A percentile compares a stretch with the other conserved stretches of the same genome.
These are phyloP conservation scores for Actinostola sp. DNA, from an alignment of 92 coral and sea anemone genomes.

Conservation along the genomic window DNA sequence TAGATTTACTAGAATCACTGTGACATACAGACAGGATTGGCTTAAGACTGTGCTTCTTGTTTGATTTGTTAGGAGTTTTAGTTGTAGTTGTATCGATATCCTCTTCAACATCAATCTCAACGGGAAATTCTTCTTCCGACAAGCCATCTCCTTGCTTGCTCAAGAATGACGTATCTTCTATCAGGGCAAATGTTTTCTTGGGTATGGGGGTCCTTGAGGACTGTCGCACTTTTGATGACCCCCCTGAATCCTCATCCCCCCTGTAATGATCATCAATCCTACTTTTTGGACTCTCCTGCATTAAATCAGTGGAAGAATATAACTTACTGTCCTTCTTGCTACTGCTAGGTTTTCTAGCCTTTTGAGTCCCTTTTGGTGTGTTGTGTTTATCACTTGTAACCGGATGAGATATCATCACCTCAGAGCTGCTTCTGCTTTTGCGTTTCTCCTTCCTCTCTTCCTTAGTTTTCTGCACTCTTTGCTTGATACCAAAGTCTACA, in stretches of 20 bases:
- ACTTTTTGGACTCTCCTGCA: not conserved
- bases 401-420: no score
- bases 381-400: not conserved
- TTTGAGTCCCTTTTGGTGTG: not conserved
- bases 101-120: not conserved
- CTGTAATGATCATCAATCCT: not conserved
- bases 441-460: not conserved
- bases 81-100: conserved; percentile 8
- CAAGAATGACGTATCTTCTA: conserved; percentile 34
- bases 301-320: not conserved
- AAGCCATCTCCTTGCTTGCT: not conserved
- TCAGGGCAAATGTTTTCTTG: conserved; percentile 74
- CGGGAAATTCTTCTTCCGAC: not conserved
- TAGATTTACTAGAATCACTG: conserved; percentile 1
- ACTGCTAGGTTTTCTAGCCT: not conserved
- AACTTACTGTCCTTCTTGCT: not conserved
- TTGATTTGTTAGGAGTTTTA: not conserved
- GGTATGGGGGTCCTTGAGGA: conserved; percentile 89
- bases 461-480: not conserved
- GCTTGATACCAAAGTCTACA: not conserved
- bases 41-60: conserved; percentile 1
- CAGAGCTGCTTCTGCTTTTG: not conserved
- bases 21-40: not conserved
- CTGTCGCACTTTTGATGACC: conserved; percentile 62
- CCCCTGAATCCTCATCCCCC: not conserved